These are phyloP conservation scores for Bhutanitis thaidina DNA, from an alignment of 2,888 invertebrate species.

Conservation along the genomic window DNA sequence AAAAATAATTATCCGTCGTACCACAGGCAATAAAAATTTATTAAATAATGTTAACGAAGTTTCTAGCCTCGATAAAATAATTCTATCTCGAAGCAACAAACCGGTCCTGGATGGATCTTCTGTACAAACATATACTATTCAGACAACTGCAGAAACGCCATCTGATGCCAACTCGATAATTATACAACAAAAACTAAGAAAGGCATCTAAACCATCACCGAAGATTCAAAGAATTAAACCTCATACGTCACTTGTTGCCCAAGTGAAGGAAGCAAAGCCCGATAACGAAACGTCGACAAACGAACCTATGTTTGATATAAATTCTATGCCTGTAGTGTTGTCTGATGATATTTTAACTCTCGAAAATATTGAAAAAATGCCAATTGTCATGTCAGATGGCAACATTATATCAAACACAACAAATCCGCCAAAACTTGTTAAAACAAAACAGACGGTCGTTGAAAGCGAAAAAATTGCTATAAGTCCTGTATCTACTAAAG, in stretches of 20 bases:
- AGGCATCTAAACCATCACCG: slow-evolving; percentile 50
- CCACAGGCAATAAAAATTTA: slow-evolving; percentile 50
- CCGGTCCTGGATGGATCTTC: slow-evolving; percentile 52
- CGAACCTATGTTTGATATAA: slow-evolving; percentile 83
- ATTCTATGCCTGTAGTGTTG: slow-evolving; percentile 87
- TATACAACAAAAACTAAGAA: slow-evolving; percentile 63
- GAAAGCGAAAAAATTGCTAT: slow-evolving; percentile 54
- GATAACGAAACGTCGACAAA: slow-evolving; percentile 20
- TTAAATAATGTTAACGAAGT: slow-evolving; percentile 57
- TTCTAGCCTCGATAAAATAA: slow-evolving; percentile 61
- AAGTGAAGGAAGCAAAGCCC: slow-evolving; percentile 42
- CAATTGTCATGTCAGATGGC: slow-evolving; percentile 78
- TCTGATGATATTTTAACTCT: slow-evolving; percentile 85
- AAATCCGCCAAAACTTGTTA: slow-evolving; percentile 51
- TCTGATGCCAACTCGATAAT: slow-evolving; percentile 59
- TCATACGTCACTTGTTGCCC: slow-evolving; percentile 44
- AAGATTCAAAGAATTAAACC: slow-evolving; percentile 62
- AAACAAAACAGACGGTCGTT: slow-evolving; percentile 45
- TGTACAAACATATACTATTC: slow-evolving; percentile 68
- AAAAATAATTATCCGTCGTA: slow-evolving; percentile 69
- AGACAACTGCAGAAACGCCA: slow-evolving; percentile 52
- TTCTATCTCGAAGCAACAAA: slow-evolving; percentile 57
- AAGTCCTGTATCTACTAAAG: slow-evolving; percentile 44
- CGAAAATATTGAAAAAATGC: slow-evolving; percentile 84
- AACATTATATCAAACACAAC: slow-evolving; percentile 54